Evolutionary conservation across 2,888 invertebrate species (phyloP), one percentile per base, ranked within the genome.

Genomic region (Villa cingulata): DNA sequence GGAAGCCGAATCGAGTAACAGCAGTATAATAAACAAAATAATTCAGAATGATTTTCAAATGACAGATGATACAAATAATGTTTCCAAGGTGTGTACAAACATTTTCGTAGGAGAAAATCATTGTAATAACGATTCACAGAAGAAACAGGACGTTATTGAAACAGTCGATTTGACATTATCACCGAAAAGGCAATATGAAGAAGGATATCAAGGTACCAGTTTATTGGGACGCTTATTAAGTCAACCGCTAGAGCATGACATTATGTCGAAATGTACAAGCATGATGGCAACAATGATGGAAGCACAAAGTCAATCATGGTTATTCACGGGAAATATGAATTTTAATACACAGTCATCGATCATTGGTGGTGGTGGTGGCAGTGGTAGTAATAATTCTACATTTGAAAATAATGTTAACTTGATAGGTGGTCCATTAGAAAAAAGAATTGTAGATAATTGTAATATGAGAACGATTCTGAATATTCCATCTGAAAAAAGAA

Each of bases 111-210:
- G 7, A 6, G 23, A 23, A 23, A 23, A 23, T 6, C 23, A 23
- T 23, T 23, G 23, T 23, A 7, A 23, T 6, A 7, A 23, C 4
- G 7, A 23, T 23, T 6, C 23, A 23, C 4, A 7, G 4, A 23
- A 23, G 7, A 23, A 23, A 7, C 4, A 23, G 4, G 23, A 23
- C 7, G 23, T 14, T 12, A 32, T 32, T 37, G 65, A 65, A 40
- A 65, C 63, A 23, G 66, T 66, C 27, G 66, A 66, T 52, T 50
- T 66, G 43, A 66, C 66, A 12, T 64, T 64, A 15, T 66, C 65
- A 3, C 66, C 65, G 1, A 66, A 66, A 17, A 63, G 29, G 4
- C 29, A 32, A 32, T 12, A 9, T 12, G 29, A 32, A 12, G 29
- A 32, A 12, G 12, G 29, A 32, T 32, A 32, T 32, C 29, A 32